These are phyloP conservation scores for Megalops cyprinoides DNA, from an alignment of 2,797 vertebrate species.

Conservation along the genomic window DNA sequence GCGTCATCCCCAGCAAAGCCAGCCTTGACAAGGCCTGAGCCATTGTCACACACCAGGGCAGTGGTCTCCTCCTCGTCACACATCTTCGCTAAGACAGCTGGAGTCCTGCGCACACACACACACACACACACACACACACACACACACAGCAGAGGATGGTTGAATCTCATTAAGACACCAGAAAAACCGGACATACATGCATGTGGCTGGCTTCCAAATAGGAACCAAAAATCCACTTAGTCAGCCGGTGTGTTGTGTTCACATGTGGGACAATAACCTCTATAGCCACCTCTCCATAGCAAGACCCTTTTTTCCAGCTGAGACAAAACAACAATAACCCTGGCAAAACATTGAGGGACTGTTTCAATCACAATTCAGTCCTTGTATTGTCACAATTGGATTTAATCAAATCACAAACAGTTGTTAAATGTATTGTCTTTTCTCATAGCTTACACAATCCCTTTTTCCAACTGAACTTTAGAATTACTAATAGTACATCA, in stretches of 20 bases:
- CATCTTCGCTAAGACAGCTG: conserved; percentile 64
- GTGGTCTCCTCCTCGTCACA: conserved; percentile 85
- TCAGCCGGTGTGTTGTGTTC: too few relatives aligned
- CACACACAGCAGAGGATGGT: neutral
- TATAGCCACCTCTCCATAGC: neutral
- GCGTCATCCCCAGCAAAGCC: conserved; percentile 85
- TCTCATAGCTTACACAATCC: neutral
- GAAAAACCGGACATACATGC: neutral
- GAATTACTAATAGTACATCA: too few relatives aligned
- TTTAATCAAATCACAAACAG: neutral
- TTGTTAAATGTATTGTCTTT: neutral
- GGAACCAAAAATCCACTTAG: neutral
- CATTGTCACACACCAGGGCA: conserved; percentile 86
- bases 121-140: conserved; percentile 26
- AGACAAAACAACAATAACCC: neutral
- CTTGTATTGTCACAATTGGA: neutral
- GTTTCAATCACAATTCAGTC: neutral
- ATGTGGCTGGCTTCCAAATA: neutral
- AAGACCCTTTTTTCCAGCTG: neutral
- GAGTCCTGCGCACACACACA: conserved; percentile 24
- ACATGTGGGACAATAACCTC: neutral
- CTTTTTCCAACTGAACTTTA: neutral
- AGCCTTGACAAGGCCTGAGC: conserved; percentile 86
- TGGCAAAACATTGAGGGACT: neutral
- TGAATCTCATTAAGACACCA: neutral